Evolutionary conservation across 1,140 invertebrate species (phyloP).

Genomic region (Grapholita molesta): DNA sequence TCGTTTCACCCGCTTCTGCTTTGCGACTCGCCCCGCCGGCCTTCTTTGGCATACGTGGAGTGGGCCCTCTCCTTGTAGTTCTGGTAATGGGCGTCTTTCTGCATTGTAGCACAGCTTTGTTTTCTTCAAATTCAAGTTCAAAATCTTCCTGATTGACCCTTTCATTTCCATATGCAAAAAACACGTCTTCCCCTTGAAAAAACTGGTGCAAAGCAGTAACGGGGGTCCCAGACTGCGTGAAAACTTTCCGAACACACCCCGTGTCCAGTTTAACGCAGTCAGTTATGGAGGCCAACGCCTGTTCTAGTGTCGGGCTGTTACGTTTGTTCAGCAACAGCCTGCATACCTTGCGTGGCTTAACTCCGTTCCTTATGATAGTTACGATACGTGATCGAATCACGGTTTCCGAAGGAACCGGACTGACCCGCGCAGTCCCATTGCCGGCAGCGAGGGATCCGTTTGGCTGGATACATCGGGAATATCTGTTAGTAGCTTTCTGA

Average conservation of each 20-base stretch:
- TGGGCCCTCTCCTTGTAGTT: conserved; percentile 79
- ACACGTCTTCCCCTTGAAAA: conserved; percentile 90
- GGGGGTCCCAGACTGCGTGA: conserved; percentile 88
- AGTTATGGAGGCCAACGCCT: conserved; percentile 94
- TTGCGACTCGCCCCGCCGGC: conserved; percentile 63
- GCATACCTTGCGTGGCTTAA: conserved; percentile 93
- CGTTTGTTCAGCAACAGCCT: conserved; percentile 95
- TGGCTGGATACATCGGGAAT: conserved; percentile 72
- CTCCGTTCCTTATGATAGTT: conserved; percentile 94
- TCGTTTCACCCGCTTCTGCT: conserved; percentile 40
- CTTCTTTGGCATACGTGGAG: conserved; percentile 83
- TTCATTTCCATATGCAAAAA: conserved; percentile 96
- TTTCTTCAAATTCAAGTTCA: conserved; percentile 93
- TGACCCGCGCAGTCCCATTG: conserved; percentile 70
- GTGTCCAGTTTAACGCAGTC: conserved; percentile 95
- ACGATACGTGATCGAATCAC: conserved; percentile 93
- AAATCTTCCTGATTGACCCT: conserved; percentile 90
- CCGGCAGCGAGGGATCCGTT: conserved; percentile 70
- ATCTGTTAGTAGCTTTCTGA: conserved; percentile 71
- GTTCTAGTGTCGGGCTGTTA: conserved; percentile 96
- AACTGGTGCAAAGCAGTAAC: conserved; percentile 91
- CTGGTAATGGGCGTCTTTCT: conserved; percentile 81
- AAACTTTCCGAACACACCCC: conserved; percentile 95
- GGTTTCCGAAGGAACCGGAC: conserved; percentile 64
- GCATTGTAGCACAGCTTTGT: conserved; percentile 84